Percentiles rank a stretch among this genome's conserved stretches.
These are phyloP conservation scores for Drosophila busckii DNA, from an alignment of 1,140 invertebrate species.

Conservation along the genomic window DNA sequence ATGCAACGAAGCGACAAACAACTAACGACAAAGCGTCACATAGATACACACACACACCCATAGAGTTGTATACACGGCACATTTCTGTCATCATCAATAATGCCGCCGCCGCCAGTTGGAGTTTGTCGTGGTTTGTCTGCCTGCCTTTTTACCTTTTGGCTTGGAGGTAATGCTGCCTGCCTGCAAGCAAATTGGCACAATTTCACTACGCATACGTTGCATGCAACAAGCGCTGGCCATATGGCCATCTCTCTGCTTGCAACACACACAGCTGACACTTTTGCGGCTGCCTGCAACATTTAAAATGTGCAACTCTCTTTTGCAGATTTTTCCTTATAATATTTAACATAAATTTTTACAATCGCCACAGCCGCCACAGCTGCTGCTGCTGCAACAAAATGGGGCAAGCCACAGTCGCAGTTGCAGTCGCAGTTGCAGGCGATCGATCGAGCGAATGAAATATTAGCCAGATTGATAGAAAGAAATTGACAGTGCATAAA, in stretches of 20 bases:
- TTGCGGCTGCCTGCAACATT: slow-evolving; percentile 50
- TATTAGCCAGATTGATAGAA: too few species aligned
- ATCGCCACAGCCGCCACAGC: slow-evolving; percentile 15
- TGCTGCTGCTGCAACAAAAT: slow-evolving; percentile 44
- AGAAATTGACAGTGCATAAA: too few species aligned
- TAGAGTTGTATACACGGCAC: slow-evolving; percentile 60
- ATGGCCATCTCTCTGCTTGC: slow-evolving; percentile 41
- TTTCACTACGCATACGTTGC: slow-evolving; percentile 70
- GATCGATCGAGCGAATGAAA: too few species aligned
- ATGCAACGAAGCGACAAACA: slow-evolving; percentile 29
- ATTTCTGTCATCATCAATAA: slow-evolving; percentile 76
- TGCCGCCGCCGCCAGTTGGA: slow-evolving; percentile 42
- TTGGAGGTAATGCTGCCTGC: too few species aligned
- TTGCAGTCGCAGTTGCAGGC: too few species aligned
- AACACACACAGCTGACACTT: slow-evolving; percentile 56
- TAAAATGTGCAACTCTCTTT: slow-evolving; percentile 46
- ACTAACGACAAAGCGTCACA: too few species aligned
- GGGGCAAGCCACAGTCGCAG: not conserved
- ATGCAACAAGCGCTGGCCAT: slow-evolving; percentile 31
- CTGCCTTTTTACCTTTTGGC: slow-evolving; percentile 51
- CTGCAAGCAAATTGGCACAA: slow-evolving; percentile 70
- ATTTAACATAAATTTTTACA: slow-evolving; percentile 67
- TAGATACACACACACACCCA: not conserved
- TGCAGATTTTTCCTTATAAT: slow-evolving; percentile 58
- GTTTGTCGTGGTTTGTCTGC: slow-evolving; percentile 33